Evolutionary conservation across 2,797 vertebrate genomes (phyloP), one percentile per base, ranked within the genome.

Genomic region (Tolypeutes matacus): DNA sequence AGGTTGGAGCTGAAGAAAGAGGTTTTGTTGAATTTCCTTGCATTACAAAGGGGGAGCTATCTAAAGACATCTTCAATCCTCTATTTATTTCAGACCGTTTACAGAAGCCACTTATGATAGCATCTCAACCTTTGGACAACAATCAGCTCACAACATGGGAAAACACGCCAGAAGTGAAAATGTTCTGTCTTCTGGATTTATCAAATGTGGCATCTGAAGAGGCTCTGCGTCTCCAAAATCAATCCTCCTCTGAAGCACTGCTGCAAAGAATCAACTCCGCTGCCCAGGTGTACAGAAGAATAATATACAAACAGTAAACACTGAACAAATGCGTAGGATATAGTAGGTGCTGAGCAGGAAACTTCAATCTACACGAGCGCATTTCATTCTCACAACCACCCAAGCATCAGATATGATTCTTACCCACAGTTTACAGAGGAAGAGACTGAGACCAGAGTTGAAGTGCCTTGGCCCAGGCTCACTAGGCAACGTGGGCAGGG

Each of bases 101-200:
- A 65, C 36, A 77, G 51, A 90, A 80, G 76, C 80, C 62, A 42
- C 0, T 2, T 14, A 7, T 36, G 34, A 73, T 27, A 53, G 51
- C 42, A 82, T 51, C 36, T 78, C 76, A 78, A 94, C 42, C 69
- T 92, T 86, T 17, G 75, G 72, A 49, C 64, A 42, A 65, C 53
- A 64, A n/a, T 23, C n/a, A 21, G 13, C 46, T 75, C 51, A 62
- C 39, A 25, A 25, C 4, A 0, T 1, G 6, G 51, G 51, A 49
- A 92, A 92, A 17, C 27, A 76, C 5, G 27, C 14, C 18, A 8
- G 21, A 91, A 88, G 56, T n/a, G 42, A 88, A 46, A 29, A 64
- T 3, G 20, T 51, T 86, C n/a, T 46, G 70, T 58, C 49, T 56
- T 78, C 72, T 72, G 21, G 46, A 70, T 67, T 53, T 4, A 86